Base-by-base conservation (phyloP, 2,797 vertebrate species). In the Pseudotriccus pelzelni region DNA sequence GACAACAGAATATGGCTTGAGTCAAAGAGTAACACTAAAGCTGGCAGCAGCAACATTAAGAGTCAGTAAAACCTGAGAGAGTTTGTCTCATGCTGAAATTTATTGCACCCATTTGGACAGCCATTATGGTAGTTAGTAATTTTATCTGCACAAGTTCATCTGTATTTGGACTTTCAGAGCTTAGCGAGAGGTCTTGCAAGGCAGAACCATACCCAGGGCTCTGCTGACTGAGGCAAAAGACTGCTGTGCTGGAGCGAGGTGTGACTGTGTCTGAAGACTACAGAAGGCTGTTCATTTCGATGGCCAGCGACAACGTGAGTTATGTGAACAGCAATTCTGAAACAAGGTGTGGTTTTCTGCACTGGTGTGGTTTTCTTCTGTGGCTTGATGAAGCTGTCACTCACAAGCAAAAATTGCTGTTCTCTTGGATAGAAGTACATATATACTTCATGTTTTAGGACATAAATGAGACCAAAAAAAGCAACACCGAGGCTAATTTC, bases 71-170 rank as follows among this genome's bases (percentile, higher is more conserved):
- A 96, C 89, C 95, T 96, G 89, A 95, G 93, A 97, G 94, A 95
- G 85, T 97, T 96, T 93, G 95, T 96, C 95, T 95, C 91, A 41
- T 24, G 5, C 60, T 80, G 83, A 93, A 96, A 96, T 96, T 96
- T 96, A 96, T 96, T 96, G 93, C 93, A 88, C 89, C 94, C 95
- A 96, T 96, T 97, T 95, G 91, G 94, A 90, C 93, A 88, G 93
- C 93, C 94, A 94, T 96, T 97, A 95, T 69, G 60, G 91, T 94
- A 94, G 93, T 95, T 96, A 97, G 94, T 91, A 94, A 96, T 96
- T 96, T 97, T 97, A 97, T 97, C 96, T 96, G 93, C 95, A 93
- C 93, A 93, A 97, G 94, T 96, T 97, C 96, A 93, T 97, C 95
- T 95, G 91, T 96, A 72, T 96, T 94, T 97, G 95, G 95, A 87